Conservation (phyloP, 2,888 invertebrate species). For the Dorcus hopei region DNA sequence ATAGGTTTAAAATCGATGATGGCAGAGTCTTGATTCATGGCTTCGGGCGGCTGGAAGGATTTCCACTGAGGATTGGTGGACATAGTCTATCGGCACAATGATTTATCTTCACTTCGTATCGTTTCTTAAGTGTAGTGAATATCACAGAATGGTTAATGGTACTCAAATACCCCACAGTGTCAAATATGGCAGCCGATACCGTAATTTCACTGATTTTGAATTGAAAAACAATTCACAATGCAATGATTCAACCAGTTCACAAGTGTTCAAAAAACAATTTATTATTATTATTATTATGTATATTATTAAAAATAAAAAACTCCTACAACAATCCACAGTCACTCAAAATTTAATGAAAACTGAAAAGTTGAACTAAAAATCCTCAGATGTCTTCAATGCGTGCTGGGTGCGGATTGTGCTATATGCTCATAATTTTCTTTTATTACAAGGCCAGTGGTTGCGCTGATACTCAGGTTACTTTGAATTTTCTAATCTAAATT, state of each 20-base stretch:
- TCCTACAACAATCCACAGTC: slow-evolving; percentile 45
- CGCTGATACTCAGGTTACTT: slow-evolving; percentile 51
- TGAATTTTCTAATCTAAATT: slow-evolving; percentile 55
- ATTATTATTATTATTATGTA: slow-evolving; percentile 4
- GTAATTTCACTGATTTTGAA: slow-evolving; percentile 24
- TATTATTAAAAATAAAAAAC: slow-evolving; percentile 19
- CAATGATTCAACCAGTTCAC: slow-evolving; percentile 17
- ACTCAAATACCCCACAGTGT: slow-evolving; percentile 21
- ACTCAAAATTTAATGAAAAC: slow-evolving; percentile 48
- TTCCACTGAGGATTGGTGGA: slow-evolving; percentile 86
- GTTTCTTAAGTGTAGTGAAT: slow-evolving; percentile 54
- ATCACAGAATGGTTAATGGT: slow-evolving; percentile 59
- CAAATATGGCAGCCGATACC: slow-evolving; percentile 42
- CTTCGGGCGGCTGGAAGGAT: slow-evolving; percentile 83
- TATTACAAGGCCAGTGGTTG: slow-evolving; percentile 47
- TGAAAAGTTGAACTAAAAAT: slow-evolving; percentile 59
- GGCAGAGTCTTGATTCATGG: slow-evolving; percentile 76
- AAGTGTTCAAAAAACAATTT: slow-evolving; percentile 17
- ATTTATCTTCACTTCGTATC: slow-evolving; percentile 43
- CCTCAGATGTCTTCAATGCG: slow-evolving; percentile 89
- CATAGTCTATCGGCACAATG: slow-evolving; percentile 54
- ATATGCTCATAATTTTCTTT: slow-evolving; percentile 25
- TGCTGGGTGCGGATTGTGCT: slow-evolving; percentile 75
- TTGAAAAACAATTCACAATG: slow-evolving; percentile 26
- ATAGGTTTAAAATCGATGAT: slow-evolving; percentile 79